These are phyloP conservation scores for Dysmachus trigonus DNA, from an alignment of 2,888 invertebrate genomes.

Conservation along the genomic window DNA sequence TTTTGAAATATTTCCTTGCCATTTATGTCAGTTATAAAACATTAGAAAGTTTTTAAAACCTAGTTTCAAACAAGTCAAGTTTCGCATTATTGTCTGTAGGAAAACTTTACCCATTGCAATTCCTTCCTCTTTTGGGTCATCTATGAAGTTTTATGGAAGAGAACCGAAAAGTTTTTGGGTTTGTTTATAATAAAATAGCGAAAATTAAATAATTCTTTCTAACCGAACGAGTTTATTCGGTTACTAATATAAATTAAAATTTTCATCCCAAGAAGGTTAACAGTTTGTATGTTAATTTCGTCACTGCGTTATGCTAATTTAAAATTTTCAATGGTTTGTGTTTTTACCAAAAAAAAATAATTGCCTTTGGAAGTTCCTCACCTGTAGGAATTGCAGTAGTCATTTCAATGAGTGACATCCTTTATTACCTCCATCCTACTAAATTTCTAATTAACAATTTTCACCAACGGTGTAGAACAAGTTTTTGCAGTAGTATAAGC, in stretches of 20 bases:
- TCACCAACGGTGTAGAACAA: background rate
- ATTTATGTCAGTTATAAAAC: background rate
- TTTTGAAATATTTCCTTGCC: background rate
- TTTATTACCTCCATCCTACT: background rate
- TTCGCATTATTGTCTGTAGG: background rate
- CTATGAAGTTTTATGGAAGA: background rate
- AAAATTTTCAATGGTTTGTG: too few species aligned
- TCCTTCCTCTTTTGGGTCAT: background rate
- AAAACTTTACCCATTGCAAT: background rate
- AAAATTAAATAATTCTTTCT: background rate
- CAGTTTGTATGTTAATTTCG: too few species aligned
- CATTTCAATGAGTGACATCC: background rate
- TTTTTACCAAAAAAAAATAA: background rate
- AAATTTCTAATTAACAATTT: constrained; percentile 1
- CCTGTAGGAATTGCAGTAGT: background rate
- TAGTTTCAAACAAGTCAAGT: background rate
- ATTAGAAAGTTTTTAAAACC: background rate
- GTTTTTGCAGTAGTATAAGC: background rate
- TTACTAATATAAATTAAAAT: background rate
- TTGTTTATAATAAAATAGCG: background rate
- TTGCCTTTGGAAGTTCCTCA: background rate
- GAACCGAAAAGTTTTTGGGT: background rate
- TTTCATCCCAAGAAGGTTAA: background rate
- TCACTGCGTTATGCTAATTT: too few species aligned
- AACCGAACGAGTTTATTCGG: background rate